phyloP scores from a whole-genome alignment of 2,888 invertebrate genomes.

The Patella ulyssiponensis region DNA sequence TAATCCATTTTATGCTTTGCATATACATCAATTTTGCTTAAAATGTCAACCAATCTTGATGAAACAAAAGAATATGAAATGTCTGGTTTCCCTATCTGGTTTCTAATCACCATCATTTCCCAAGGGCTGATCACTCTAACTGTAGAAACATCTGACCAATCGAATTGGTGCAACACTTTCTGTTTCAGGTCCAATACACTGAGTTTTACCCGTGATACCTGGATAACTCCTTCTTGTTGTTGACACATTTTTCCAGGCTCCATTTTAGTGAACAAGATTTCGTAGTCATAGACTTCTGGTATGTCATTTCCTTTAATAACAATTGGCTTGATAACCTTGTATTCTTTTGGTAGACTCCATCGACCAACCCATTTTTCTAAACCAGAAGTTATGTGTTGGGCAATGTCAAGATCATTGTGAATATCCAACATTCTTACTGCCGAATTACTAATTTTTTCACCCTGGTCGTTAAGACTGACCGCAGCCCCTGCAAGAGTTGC shows the following conservation, averaged over 20 bases:
- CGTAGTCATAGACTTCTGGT: constrained; percentile 18
- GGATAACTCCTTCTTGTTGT: constrained; percentile 18
- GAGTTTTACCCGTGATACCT: constrained; percentile 24
- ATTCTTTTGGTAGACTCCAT: constrained; percentile 22
- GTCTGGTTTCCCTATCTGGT: constrained; percentile 53
- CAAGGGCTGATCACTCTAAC: constrained; percentile 52
- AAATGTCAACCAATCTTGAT: constrained; percentile 39
- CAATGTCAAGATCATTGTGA: constrained; percentile 22
- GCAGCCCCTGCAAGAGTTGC: constrained; percentile 13
- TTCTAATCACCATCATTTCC: constrained; percentile 48
- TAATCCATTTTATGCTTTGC: not conserved
- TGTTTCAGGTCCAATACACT: constrained; percentile 33
- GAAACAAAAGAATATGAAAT: constrained; percentile 45
- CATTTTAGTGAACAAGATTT: constrained; percentile 17
- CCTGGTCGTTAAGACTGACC: constrained; percentile 15
- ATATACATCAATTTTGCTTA: constrained; percentile 23
- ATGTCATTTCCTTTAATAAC: constrained; percentile 19
- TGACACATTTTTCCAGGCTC: constrained; percentile 15
- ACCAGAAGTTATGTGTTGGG: constrained; percentile 13
- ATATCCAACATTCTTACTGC: constrained; percentile 15
- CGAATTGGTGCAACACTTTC: constrained; percentile 45
- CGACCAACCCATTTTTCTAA: constrained; percentile 21
- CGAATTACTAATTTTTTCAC: constrained; percentile 19
- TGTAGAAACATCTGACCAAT: constrained; percentile 47
- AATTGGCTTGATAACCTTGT: constrained; percentile 13